phyloP scores from a whole-genome alignment of 2,888 invertebrate genomes.

The Iphiclides podalirius region DNA sequence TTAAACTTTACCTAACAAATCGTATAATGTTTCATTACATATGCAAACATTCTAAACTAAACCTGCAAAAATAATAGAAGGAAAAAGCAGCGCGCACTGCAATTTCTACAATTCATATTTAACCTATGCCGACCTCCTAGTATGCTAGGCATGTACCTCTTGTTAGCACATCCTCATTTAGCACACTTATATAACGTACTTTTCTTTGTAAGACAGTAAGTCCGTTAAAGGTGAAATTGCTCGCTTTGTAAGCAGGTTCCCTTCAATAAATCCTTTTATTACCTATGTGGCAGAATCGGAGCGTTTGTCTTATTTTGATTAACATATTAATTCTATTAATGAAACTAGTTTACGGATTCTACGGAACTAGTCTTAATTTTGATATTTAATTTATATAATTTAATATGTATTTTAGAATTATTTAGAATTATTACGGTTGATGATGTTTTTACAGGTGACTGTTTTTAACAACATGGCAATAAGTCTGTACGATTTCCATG shows the following conservation, averaged over 20 bases:
- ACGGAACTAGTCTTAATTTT: too few relatives aligned
- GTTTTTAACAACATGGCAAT: too few relatives aligned
- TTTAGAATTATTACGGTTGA: too few relatives aligned
- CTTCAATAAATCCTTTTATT: not conserved
- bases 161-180: constrained; percentile 20
- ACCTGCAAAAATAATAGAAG: not conserved
- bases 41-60: too few relatives aligned
- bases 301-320: too few relatives aligned
- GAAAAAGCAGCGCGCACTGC: not conserved
- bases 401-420: too few relatives aligned
- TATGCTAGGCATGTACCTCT: not conserved
- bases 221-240: constrained; percentile 21
- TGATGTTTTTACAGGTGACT: too few relatives aligned
- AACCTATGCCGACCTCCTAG: not conserved
- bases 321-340: not conserved
- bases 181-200: constrained; percentile 17
- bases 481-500: too few relatives aligned
- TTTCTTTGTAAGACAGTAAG: constrained; percentile 19
- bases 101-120: not conserved
- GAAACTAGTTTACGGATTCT: not conserved
- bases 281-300: not conserved
- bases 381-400: too few relatives aligned
- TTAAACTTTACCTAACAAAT: too few relatives aligned
- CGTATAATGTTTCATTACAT: too few relatives aligned
- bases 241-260: not conserved